A percentile compares a stretch with the other conserved stretches of the same genome.
These are phyloP conservation scores for Cossypha heuglini DNA, from an alignment of 2,797 vertebrate species.

Conservation along the genomic window DNA sequence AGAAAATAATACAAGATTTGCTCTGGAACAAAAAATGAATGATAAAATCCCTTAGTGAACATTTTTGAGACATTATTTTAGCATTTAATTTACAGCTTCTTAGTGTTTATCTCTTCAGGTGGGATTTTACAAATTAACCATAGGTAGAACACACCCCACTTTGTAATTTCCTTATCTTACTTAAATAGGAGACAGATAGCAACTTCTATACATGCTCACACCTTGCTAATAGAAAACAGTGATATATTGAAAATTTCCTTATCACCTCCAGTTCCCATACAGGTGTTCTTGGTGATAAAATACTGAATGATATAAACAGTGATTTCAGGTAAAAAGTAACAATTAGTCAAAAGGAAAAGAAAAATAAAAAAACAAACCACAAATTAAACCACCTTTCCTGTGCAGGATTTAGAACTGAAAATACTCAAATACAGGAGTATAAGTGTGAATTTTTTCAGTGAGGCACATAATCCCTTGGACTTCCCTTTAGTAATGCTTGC, in stretches of 20 bases:
- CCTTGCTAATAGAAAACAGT: constrained; percentile 72
- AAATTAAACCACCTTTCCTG: background rate
- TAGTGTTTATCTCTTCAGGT: constrained; percentile 77
- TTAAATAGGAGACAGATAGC: constrained; percentile 78
- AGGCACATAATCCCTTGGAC: background rate
- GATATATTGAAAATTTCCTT: constrained; percentile 41
- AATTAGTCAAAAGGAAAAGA: background rate
- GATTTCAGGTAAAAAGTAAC: constrained; percentile 64
- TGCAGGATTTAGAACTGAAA: background rate
- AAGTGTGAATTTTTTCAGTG: background rate
- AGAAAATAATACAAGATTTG: background rate
- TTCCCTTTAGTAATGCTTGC: background rate
- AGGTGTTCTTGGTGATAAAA: constrained; percentile 74
- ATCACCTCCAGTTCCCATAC: constrained; percentile 63
- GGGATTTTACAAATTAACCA: constrained; percentile 73
- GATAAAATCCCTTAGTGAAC: background rate
- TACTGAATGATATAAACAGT: constrained; percentile 75
- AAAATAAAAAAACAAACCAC: background rate
- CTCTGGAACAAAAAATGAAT: background rate
- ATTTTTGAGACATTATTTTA: constrained; percentile 52
- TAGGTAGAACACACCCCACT: constrained; percentile 72
- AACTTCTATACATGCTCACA: constrained; percentile 69
- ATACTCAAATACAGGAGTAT: background rate
- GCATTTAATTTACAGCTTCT: constrained; percentile 71
- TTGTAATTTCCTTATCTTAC: constrained; percentile 82